These are phyloP conservation scores for Crotalus horridus DNA, from an alignment of 2,113 vertebrate species.

Conservation along the genomic window DNA sequence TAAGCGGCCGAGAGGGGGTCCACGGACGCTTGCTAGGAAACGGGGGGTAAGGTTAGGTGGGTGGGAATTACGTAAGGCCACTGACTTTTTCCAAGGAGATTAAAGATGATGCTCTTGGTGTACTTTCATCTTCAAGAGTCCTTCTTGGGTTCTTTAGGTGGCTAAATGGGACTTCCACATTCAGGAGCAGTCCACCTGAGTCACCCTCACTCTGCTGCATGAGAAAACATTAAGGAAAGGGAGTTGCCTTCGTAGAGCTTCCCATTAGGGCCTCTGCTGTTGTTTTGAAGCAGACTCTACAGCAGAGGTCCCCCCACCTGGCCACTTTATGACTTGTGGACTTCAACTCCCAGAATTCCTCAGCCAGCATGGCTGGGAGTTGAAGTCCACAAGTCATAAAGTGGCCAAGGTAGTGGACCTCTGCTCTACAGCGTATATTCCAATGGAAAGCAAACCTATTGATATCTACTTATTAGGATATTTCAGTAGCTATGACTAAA, in stretches of 20 bases:
- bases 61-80: rapidly evolving
- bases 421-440: background rate
- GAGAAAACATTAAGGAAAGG: background rate
- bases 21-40: background rate
- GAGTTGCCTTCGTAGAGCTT: background rate
- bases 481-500: background rate
- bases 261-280: background rate
- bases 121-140: background rate
- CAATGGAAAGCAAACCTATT: background rate
- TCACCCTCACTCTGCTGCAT: background rate
- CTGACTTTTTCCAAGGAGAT: background rate
- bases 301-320: background rate
- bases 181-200: no score
- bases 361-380: no score
- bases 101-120: background rate
- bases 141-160: background rate
- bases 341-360: no score
- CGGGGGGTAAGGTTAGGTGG: background rate
- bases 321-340: no score
- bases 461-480: background rate
- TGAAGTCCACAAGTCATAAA: no score
- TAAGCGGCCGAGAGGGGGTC: slow-evolving; percentile 53
- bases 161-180: background rate
- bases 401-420: no score
- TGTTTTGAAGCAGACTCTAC: background rate